Conservation (phyloP, 2,888 invertebrate species). For the Hirtodrosophila alboralis region DNA sequence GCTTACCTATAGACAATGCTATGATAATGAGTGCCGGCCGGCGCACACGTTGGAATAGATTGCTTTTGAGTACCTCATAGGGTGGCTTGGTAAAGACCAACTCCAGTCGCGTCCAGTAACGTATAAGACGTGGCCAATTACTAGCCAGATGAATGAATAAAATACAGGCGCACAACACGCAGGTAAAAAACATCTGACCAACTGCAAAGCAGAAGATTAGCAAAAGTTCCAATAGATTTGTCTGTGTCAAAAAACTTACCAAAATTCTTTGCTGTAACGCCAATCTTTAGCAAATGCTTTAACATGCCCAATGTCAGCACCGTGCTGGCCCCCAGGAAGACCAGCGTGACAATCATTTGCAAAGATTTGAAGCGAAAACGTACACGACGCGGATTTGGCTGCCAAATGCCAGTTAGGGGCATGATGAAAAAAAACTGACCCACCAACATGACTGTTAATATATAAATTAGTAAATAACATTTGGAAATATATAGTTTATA, state of each 20-base stretch:
- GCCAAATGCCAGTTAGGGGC: slow-evolving; percentile 85
- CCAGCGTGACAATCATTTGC: slow-evolving; percentile 59
- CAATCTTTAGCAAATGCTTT: slow-evolving; percentile 63
- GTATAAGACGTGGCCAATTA: slow-evolving; percentile 80
- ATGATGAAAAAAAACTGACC: slow-evolving; percentile 86
- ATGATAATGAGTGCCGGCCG: slow-evolving; percentile 70
- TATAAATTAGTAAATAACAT: not conserved
- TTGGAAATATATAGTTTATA: not conserved
- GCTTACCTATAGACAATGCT: slow-evolving; percentile 65
- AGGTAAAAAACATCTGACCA: slow-evolving; percentile 78
- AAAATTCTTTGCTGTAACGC: slow-evolving; percentile 81
- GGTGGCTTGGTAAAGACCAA: slow-evolving; percentile 76
- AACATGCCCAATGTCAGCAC: slow-evolving; percentile 56
- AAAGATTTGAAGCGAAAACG: slow-evolving; percentile 74
- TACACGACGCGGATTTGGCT: slow-evolving; percentile 80
- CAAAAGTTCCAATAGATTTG: not conserved
- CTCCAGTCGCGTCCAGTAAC: slow-evolving; percentile 80
- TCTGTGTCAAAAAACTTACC: slow-evolving; percentile 60
- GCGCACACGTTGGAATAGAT: slow-evolving; percentile 70
- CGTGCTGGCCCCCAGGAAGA: slow-evolving; percentile 61
- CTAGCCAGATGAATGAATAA: slow-evolving; percentile 78
- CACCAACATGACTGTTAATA: slow-evolving; percentile 83
- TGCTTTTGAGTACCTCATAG: slow-evolving; percentile 68
- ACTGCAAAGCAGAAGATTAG: slow-evolving; percentile 51
- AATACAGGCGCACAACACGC: slow-evolving; percentile 69